Conservation (phyloP, 2,888 invertebrate species). For the Pandemis cinnamomeana region DNA sequence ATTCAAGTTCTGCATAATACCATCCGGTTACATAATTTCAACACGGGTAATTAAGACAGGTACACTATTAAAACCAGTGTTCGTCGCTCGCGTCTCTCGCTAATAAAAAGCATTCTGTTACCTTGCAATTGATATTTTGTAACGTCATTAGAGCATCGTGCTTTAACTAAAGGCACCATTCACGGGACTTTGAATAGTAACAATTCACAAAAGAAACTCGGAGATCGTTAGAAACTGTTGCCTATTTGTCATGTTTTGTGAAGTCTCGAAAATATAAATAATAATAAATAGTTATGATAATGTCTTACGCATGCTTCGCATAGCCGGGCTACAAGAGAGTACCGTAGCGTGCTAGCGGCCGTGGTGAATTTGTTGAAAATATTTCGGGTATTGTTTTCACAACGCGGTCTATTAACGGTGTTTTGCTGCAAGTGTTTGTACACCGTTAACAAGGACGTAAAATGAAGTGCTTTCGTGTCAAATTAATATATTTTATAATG, state of each 20-base stretch:
- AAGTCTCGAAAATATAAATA: neutral
- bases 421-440: neutral
- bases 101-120: neutral
- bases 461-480: too few species aligned
- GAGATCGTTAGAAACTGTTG: neutral
- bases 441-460: neutral
- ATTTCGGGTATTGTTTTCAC: neutral
- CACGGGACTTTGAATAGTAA: constrained; percentile 1
- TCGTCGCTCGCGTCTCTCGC: neutral
- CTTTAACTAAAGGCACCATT: neutral
- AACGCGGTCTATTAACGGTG: neutral
- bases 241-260: neutral
- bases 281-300: neutral
- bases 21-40: too few species aligned
- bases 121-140: constrained; percentile 13
- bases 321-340: neutral
- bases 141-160: neutral
- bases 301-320: neutral
- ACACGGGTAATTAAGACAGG: too few species aligned
- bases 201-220: neutral
- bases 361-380: neutral
- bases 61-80: too few species aligned
- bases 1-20: too few species aligned
- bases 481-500: too few species aligned
- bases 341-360: neutral